A percentile compares a stretch with the other conserved stretches of the same genome.
phyloP scores from a whole-genome alignment of 1,140 invertebrate species.

The Calephelis nemesis region DNA sequence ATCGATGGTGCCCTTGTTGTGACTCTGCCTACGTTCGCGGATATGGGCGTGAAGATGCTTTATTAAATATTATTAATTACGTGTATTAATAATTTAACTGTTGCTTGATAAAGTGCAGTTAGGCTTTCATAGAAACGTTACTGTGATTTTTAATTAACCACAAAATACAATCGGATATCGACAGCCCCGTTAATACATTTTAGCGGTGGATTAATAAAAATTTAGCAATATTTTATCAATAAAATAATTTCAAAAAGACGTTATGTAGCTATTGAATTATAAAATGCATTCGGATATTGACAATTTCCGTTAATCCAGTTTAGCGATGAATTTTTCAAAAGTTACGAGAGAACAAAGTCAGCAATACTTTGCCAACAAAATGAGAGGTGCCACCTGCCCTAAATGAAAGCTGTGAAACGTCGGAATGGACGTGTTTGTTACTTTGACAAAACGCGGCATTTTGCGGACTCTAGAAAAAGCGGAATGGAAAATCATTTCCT shows the following conservation, averaged over 20 bases:
- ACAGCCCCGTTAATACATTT: no score
- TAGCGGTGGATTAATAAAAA: no score
- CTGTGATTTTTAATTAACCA: no score
- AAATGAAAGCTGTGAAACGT: slow-evolving; percentile 39
- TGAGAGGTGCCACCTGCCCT: slow-evolving; percentile 40
- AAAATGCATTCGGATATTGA: slow-evolving; percentile 6
- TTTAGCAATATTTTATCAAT: no score
- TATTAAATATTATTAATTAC: no score
- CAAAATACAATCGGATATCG: no score
- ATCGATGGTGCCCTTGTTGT: no score
- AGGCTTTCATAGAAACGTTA: no score
- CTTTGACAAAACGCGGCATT: slow-evolving; percentile 42
- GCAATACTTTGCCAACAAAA: slow-evolving; percentile 38
- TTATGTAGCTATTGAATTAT: neutral
- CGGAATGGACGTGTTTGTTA: slow-evolving; percentile 43
- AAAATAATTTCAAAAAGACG: neutral
- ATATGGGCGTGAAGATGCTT: no score
- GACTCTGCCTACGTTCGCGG: no score
- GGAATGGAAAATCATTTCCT: slow-evolving; percentile 58
- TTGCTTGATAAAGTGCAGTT: no score
- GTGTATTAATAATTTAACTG: no score
- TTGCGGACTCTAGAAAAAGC: slow-evolving; percentile 43
- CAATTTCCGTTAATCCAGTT: slow-evolving; percentile 16
- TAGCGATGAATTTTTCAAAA: slow-evolving; percentile 22
- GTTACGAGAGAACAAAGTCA: slow-evolving; percentile 28